Base-by-base conservation (phyloP, 2,113 vertebrate genomes). In the Lophura nycthemera region DNA sequence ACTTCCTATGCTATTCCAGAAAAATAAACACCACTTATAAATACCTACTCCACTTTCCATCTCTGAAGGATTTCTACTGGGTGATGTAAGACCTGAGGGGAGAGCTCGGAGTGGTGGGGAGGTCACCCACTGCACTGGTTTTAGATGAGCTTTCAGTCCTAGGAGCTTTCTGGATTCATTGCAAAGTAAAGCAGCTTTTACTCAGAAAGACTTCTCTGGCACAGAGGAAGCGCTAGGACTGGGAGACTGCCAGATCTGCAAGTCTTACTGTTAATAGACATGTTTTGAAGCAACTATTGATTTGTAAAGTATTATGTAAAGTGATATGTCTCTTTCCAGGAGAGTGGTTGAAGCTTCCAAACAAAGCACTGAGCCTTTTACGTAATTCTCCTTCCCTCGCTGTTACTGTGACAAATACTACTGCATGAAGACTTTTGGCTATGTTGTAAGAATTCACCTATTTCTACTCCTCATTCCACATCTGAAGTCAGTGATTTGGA, bases 41-140 rank as follows among this genome's bases (percentile, higher is more conserved):
- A 79, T 70, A 87, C n/a, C 30, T n/a, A 43, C 45, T 34, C 45
- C 32, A 45, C 79, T 85, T 92, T 86, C 83, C 54, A 43, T 95
- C 52, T 70, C 86, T 67, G 61, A 86, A 79, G 54, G 60, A 87
- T 77, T 92, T 93, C 82, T 94, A 67, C 81, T 70, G 70, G 69
- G 61, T 86, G 90, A 81, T 91, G 2, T 57, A 47, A 77, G 82
- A 89, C 36, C 76, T 42, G 72, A 95, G 69, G 71, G 14, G 77
- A 89, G 83, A 87, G n/a, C 59, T 43, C 56, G 43, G 59, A 82
- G 90, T 75, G 70, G 34, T 57, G 78, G 32, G 16, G 48, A 70
- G 38, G 56, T 34, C 72, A 85, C 25, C 30, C 43, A 24, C n/a
- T 3, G 0, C 63, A 54, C 27, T 34, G 67, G 25, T 3, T 10